phyloP scores from a whole-genome alignment of 2,888 invertebrate species.

The Cheilosia pagana region DNA sequence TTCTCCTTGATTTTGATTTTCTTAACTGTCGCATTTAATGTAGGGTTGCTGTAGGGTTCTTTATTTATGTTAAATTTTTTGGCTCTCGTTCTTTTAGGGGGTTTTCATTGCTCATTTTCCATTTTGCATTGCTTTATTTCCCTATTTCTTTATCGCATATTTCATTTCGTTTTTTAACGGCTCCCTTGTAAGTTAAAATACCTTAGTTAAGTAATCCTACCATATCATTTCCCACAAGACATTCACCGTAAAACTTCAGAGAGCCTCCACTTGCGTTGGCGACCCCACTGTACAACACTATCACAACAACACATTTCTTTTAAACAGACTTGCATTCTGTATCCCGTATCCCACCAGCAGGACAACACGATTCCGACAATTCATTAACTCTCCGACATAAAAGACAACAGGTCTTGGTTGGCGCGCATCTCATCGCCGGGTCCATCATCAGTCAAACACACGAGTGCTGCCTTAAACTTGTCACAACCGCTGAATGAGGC shows the following conservation, averaged over 20 bases:
- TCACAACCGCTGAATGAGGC: conserved; percentile 65
- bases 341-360: conserved; percentile 27
- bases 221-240: neutral
- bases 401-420: conserved; percentile 14
- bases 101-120: too few relatives aligned
- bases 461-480: conserved; percentile 68
- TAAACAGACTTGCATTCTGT: conserved; percentile 22
- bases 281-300: conserved; percentile 2
- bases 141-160: too few relatives aligned
- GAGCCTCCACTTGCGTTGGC: neutral
- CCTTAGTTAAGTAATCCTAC: too few relatives aligned
- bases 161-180: too few relatives aligned
- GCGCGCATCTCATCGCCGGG: conserved; percentile 41
- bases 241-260: neutral
- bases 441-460: conserved; percentile 71
- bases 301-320: neutral
- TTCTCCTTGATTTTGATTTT: too few relatives aligned
- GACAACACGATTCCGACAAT: conserved; percentile 52
- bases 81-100: too few relatives aligned
- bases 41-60: too few relatives aligned
- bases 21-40: too few relatives aligned
- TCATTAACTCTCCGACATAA: conserved; percentile 53
- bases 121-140: too few relatives aligned
- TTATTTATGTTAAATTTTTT: too few relatives aligned
- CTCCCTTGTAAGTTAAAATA: too few relatives aligned